A percentile compares a stretch with the other conserved stretches of the same genome.
Conservation (phyloP, 2,888 invertebrate species). For the Brachyopa scutellaris region DNA sequence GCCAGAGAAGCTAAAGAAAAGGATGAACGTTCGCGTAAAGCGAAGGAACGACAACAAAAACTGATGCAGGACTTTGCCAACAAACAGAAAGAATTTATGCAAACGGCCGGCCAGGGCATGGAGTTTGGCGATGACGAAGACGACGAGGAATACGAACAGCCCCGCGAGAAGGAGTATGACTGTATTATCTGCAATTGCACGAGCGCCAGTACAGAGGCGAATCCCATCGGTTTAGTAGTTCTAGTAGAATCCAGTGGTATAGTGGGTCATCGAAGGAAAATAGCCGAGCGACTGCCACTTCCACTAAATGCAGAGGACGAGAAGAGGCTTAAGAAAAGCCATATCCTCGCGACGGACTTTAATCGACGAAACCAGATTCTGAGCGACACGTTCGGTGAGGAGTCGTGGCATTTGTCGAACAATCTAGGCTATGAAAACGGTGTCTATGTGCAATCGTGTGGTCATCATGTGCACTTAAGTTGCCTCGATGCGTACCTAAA, state of each 20-base stretch:
- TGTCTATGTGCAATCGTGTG: conserved; percentile 96
- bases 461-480: conserved; percentile 97
- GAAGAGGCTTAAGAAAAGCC: conserved; percentile 83
- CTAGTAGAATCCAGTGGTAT: conserved; percentile 93
- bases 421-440: conserved; percentile 95
- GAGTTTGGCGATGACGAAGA: conserved; percentile 83
- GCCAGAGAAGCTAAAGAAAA: conserved; percentile 86
- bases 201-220: conserved; percentile 90
- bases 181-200: conserved; percentile 98
- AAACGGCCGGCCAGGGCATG: conserved; percentile 86
- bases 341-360: conserved; percentile 89
- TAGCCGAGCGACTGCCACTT: conserved; percentile 81
- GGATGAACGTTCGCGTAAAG: conserved; percentile 91
- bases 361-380: conserved; percentile 90
- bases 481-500: conserved; percentile 96
- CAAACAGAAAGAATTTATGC: conserved; percentile 95
- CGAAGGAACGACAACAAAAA: conserved; percentile 94
- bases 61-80: conserved; percentile 96
- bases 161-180: conserved; percentile 89
- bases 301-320: conserved; percentile 87
- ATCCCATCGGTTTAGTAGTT: conserved; percentile 94
- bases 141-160: conserved; percentile 84
- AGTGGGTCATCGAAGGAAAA: conserved; percentile 88
- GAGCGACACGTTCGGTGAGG: conserved; percentile 89
- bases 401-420: conserved; percentile 90